Evolutionary conservation across 2,888 invertebrate species (phyloP).

Genomic region (Furcula furcula): DNA sequence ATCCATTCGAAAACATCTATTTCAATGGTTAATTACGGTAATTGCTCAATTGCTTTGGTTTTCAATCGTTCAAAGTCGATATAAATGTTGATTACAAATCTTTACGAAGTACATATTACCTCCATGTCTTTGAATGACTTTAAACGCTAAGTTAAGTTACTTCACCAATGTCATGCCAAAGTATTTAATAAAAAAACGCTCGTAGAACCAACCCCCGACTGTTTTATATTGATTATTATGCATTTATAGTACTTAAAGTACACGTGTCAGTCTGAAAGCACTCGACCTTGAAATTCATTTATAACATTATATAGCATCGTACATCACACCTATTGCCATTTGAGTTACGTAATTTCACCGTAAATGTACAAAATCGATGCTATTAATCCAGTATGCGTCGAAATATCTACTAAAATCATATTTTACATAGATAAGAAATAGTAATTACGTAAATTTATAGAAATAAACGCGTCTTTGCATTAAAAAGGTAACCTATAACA

Average conservation of each 20-base stretch:
- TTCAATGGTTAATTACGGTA: no score
- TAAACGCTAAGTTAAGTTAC: neutral
- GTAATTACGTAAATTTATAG: constrained; percentile 32
- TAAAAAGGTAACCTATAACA: constrained; percentile 63
- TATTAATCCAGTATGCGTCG: constrained; percentile 45
- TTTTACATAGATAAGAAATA: constrained; percentile 38
- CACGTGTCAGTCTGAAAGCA: constrained; percentile 56
- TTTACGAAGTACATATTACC: no score
- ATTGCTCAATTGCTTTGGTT: no score
- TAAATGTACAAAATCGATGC: constrained; percentile 56
- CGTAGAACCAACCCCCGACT: constrained; percentile 24
- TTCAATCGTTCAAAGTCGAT: no score
- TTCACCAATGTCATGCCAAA: no score
- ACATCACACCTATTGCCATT: constrained; percentile 53
- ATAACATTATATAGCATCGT: constrained; percentile 45
- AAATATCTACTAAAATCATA: constrained; percentile 51
- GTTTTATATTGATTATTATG: constrained; percentile 31
- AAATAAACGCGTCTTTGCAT: constrained; percentile 31
- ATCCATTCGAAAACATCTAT: no score
- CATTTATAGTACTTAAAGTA: constrained; percentile 36
- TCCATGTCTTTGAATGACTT: no score
- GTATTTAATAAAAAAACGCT: constrained; percentile 3
- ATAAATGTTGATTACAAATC: no score
- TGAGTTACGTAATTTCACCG: constrained; percentile 64
- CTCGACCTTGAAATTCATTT: constrained; percentile 64